Evolutionary conservation across 1,140 invertebrate genomes (phyloP), one percentile per base, ranked within the genome.

Genomic region (Scaptomyza hsui): DNA sequence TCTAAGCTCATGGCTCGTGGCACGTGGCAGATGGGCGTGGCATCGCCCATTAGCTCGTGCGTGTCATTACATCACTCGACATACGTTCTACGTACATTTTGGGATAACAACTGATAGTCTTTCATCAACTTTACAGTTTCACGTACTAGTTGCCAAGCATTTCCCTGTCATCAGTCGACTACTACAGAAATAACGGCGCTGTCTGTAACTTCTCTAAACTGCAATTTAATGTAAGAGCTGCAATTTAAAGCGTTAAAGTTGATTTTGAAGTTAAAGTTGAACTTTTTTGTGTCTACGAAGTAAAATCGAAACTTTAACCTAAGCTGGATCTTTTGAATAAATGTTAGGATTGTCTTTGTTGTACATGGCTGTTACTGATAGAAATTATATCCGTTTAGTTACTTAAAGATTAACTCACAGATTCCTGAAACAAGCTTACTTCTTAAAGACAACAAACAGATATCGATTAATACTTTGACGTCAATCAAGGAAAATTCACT

Each of bases 1-100:
- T 29, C 6, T 1, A 29, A 29, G 16, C 42, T 15, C 15, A 29
- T 26, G 16, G 1, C 16, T 68, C 29, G 62, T 39, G 42, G 62
- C 37, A 51, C 62, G 44, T 65, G 52, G 52, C 55, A 4, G 1
- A 56, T 69, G 75, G 75, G 75, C 56, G 75, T 78, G 70, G 56
- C 69, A 49, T 6, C 47, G 73, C 69, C 69, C 55, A 57, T 42
- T 35, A 55, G 37, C 56, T 29, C 52, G 29, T 74, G 78, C 75
- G 67, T 78, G 72, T 68, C 69, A 68, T 78, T 78, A 62, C 75
- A 78, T 73, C 65, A 78, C 35, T 6, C 47, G 47, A 16, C 4
- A 35, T 35, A 26, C 6, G 19, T 21, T 1, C 19, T 4, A 26
- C 24, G 7, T 29, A 37, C 32, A 37, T n/a, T 4, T 37, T 37